phyloP scores from a whole-genome alignment of 37 sponge, comb jelly and placozoan genomes.

The Lycopodina hypogea region DNA sequence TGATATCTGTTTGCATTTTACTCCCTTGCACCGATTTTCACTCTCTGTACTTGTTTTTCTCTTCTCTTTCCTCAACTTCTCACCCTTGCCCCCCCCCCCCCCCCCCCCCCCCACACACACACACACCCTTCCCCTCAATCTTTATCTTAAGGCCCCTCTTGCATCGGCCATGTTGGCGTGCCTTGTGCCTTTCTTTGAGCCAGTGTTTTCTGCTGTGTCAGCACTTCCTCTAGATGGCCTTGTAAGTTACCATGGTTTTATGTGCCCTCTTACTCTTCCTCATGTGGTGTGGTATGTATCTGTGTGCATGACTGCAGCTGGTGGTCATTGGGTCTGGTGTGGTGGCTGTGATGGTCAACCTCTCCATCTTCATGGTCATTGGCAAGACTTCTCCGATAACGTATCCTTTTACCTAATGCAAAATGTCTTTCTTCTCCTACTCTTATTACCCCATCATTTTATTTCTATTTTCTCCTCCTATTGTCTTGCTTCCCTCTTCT shows the following conservation, averaged over 20 bases:
- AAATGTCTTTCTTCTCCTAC: too few species aligned
- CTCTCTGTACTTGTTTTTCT: not conserved
- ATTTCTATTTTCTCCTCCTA: too few species aligned
- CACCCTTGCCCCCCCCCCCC: not conserved
- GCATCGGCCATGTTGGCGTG: constrained; percentile 55
- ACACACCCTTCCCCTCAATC: not conserved
- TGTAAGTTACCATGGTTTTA: not conserved
- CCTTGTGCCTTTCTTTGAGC: constrained; percentile 74
- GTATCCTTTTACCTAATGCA: constrained; percentile 41
- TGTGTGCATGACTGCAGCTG: constrained; percentile 10
- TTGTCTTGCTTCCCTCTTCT: too few species aligned
- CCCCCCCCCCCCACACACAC: not conserved
- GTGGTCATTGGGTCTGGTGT: constrained; percentile 54
- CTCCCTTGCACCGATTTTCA: too few species aligned
- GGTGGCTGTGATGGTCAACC: constrained; percentile 71
- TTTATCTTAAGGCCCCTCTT: constrained; percentile 59
- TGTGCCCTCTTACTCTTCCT: not conserved
- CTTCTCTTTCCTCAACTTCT: not conserved
- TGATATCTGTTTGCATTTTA: too few species aligned
- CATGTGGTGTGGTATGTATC: not conserved
- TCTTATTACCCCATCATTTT: too few species aligned
- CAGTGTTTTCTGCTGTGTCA: constrained; percentile 15
- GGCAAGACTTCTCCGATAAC: constrained; percentile 85
- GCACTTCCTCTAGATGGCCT: constrained; percentile 8
- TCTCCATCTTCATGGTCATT: constrained; percentile 79